These are phyloP conservation scores for Lasioglossum villosulum DNA, from an alignment of 2,888 invertebrate species.

Conservation along the genomic window DNA sequence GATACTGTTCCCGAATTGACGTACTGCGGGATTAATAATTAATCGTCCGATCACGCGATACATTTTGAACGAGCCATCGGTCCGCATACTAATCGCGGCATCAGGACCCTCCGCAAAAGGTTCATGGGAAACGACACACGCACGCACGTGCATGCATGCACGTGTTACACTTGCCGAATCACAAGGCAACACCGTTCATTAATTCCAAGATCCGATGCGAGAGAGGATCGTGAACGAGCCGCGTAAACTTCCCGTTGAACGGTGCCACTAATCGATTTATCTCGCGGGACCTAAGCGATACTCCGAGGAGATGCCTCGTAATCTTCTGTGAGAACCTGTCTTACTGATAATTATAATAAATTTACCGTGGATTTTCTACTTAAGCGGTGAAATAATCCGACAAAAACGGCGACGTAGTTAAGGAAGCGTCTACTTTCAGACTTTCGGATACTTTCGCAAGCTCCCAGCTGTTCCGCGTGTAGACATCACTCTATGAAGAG, in stretches of 20 bases:
- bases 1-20: slow-evolving; percentile 55
- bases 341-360: neutral
- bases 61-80: slow-evolving; percentile 41
- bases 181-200: slow-evolving; percentile 12
- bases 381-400: neutral
- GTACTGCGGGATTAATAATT: slow-evolving; percentile 54
- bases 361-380: neutral
- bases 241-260: slow-evolving; percentile 33
- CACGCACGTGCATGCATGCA: slow-evolving; percentile 1
- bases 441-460: no score
- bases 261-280: slow-evolving; percentile 35
- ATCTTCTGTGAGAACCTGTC: neutral
- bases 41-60: slow-evolving; percentile 47
- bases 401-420: neutral
- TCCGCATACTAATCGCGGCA: slow-evolving; percentile 40
- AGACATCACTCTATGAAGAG: no score
- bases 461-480: no score
- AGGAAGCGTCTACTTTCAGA: no score
- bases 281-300: neutral
- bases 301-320: neutral
- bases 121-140: slow-evolving; percentile 12
- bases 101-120: neutral
- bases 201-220: slow-evolving; percentile 26
- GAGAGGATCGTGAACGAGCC: slow-evolving; percentile 18
- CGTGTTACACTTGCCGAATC: slow-evolving; percentile 29